A percentile compares a stretch with the other conserved stretches of the same genome.
Evolutionary conservation across 2,113 vertebrate genomes (phyloP).

Genomic region (Malaclemys terrapin): DNA sequence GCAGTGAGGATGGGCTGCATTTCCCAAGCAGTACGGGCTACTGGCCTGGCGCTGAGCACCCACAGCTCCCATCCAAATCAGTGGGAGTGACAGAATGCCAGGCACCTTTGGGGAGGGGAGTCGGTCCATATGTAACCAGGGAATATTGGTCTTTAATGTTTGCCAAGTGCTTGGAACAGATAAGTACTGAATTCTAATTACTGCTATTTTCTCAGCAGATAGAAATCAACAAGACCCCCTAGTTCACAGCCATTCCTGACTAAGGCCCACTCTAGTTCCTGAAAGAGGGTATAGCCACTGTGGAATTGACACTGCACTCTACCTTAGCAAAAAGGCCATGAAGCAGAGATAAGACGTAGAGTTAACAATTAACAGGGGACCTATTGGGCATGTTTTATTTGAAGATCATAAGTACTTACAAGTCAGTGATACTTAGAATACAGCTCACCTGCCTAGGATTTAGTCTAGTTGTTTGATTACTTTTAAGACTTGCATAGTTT

Average conservation of each 20-base stretch:
- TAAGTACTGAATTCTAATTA: not conserved
- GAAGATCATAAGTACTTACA: not conserved
- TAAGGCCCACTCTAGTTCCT: not conserved
- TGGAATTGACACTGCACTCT: not conserved
- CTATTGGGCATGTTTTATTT: not conserved
- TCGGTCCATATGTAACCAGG: not conserved
- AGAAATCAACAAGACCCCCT: not conserved
- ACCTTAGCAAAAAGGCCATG: conserved; percentile 35
- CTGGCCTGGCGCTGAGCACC: not conserved
- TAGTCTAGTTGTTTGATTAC: not conserved
- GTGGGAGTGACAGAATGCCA: rapidly evolving
- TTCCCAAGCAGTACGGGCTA: not conserved
- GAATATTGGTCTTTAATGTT: not conserved
- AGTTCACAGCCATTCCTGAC: not conserved
- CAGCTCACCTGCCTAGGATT: not conserved
- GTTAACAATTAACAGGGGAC: conserved; percentile 30
- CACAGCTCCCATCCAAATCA: not conserved
- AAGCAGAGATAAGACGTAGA: conserved; percentile 23
- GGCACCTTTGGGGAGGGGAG: not conserved
- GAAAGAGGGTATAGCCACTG: not conserved
- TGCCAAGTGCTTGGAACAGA: not conserved
- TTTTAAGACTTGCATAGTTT: not conserved
- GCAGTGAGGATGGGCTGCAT: not conserved
- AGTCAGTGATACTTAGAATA: not conserved
- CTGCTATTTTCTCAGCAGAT: not conserved